phyloP scores from a whole-genome alignment of 1,140 invertebrate genomes.

The Drosophila serrata region DNA sequence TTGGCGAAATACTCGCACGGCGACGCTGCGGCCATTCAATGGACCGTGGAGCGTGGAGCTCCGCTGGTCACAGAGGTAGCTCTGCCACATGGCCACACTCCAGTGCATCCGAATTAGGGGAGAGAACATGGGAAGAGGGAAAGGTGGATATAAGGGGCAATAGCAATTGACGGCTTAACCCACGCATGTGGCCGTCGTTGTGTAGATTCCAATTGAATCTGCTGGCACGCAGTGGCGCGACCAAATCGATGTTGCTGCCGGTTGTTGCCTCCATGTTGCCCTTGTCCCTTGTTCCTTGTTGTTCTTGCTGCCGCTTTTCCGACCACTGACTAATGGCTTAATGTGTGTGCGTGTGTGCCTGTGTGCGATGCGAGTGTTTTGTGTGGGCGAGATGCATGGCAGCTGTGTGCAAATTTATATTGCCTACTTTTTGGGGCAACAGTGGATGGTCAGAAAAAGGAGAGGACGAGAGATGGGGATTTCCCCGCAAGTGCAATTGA shows the following conservation, averaged over 20 bases:
- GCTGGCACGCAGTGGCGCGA: constrained; percentile 30
- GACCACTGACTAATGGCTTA: constrained; percentile 67
- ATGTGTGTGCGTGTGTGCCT: constrained; percentile 25
- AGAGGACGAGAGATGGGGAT: background rate
- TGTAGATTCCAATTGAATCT: constrained; percentile 74
- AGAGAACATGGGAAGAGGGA: too few relatives aligned
- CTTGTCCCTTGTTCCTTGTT: constrained; percentile 10
- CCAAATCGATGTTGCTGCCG: constrained; percentile 42
- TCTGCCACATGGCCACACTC: constrained; percentile 47
- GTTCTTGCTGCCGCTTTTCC: constrained; percentile 39
- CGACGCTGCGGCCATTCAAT: constrained; percentile 58
- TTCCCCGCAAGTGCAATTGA: constrained; percentile 59
- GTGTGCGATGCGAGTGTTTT: constrained; percentile 16
- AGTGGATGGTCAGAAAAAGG: background rate
- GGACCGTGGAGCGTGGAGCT: constrained; percentile 60
- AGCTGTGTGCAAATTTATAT: constrained; percentile 76
- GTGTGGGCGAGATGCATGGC: constrained; percentile 39
- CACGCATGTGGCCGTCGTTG: constrained; percentile 69
- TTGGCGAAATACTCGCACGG: constrained; percentile 70
- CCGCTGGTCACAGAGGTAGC: constrained; percentile 11
- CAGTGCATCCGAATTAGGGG: constrained; percentile 43
- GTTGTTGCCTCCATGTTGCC: constrained; percentile 34
- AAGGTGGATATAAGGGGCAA: background rate
- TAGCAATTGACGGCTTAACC: constrained; percentile 59
- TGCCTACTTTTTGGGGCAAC: constrained; percentile 66